Conservation (phyloP, 2,888 invertebrate species). For the Acanthosoma haemorrhoidale region DNA sequence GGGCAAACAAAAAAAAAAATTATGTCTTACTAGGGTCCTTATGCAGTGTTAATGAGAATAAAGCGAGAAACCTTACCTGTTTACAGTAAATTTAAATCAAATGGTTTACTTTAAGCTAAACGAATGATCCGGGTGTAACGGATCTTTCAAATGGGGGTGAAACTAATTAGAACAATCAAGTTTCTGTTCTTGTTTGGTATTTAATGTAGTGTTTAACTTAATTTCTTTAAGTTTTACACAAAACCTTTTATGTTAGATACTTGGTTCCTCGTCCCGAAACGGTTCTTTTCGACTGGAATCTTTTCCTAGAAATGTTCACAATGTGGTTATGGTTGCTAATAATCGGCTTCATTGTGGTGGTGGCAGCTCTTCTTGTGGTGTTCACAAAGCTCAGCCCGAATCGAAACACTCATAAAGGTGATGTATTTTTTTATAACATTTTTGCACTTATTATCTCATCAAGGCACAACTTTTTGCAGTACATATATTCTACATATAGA, state of each 20-base stretch:
- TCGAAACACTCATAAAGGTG: background rate
- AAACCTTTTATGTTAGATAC: background rate
- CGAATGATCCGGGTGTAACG: too few species aligned
- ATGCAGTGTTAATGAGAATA: too few species aligned
- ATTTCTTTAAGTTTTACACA: background rate
- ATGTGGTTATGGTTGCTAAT: background rate
- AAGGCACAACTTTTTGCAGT: too few species aligned
- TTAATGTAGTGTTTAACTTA: background rate
- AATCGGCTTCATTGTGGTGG: background rate
- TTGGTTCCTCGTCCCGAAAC: background rate
- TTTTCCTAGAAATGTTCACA: background rate
- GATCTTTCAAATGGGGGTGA: too few species aligned
- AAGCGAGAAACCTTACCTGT: too few species aligned
- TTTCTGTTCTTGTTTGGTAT: background rate
- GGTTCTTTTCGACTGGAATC: background rate
- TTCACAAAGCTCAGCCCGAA: background rate
- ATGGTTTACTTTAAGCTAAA: too few species aligned
- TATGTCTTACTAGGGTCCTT: too few species aligned
- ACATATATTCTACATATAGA: too few species aligned
- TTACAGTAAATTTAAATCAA: background rate
- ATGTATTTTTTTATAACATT: background rate
- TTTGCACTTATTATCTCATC: background rate
- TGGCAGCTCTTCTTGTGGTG: background rate
- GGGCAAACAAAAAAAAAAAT: too few species aligned
- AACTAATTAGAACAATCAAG: too few species aligned